These are phyloP conservation scores for Hippoglossus hippoglossus DNA, from an alignment of 2,797 vertebrate genomes.

Conservation along the genomic window DNA sequence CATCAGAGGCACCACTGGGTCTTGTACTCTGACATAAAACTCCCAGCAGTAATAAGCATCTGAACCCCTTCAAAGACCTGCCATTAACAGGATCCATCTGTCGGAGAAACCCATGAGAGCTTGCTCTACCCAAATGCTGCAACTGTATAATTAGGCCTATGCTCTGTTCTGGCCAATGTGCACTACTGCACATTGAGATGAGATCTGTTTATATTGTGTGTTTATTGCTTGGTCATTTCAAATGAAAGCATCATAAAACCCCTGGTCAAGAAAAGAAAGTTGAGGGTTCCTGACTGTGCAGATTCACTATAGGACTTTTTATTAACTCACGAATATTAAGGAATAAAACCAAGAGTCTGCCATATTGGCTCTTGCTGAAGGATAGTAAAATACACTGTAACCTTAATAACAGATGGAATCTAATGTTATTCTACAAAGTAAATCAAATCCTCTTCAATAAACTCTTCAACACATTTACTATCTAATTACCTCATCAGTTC, in stretches of 20 bases:
- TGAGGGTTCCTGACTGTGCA: slow-evolving; percentile 3
- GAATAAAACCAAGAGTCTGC: neutral
- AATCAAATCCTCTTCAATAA: no score
- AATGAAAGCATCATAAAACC: slow-evolving; percentile 38
- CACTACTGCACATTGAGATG: slow-evolving; percentile 36
- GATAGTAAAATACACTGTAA: slow-evolving; percentile 13
- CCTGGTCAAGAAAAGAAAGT: slow-evolving; percentile 26
- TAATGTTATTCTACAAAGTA: neutral
- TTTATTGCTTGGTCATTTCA: slow-evolving; percentile 40
- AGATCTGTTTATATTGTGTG: slow-evolving; percentile 23
- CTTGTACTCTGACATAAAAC: slow-evolving; percentile 75
- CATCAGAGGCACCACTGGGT: slow-evolving; percentile 45
- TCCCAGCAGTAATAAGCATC: slow-evolving; percentile 67
- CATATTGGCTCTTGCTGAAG: neutral
- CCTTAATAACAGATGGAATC: slow-evolving; percentile 8
- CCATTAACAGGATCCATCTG: slow-evolving; percentile 82
- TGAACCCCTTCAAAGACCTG: slow-evolving; percentile 75
- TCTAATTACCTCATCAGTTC: neutral
- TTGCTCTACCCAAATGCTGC: slow-evolving; percentile 45
- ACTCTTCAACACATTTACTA: neutral
- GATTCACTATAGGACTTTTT: slow-evolving; percentile 3
- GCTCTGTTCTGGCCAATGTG: slow-evolving; percentile 62
- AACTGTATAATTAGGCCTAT: slow-evolving; percentile 67
- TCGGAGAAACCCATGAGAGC: slow-evolving; percentile 68
- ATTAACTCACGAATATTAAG: neutral